Evolutionary conservation across 2,113 vertebrate genomes (phyloP).

Genomic region (Poeciliopsis occidentalis): DNA sequence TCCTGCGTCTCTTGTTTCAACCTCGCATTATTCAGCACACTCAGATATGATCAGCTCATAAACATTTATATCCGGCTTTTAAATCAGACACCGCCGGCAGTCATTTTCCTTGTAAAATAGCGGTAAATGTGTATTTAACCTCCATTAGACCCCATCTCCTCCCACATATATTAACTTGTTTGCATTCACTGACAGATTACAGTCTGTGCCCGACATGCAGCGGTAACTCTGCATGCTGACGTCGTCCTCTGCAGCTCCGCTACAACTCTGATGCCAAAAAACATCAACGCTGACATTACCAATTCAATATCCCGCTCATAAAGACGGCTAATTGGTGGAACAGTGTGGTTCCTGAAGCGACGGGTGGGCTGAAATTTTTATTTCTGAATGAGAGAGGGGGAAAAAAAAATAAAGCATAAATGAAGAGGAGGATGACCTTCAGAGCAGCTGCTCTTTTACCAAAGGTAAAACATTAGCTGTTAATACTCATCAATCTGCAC

Average conservation of each 20-base stretch:
- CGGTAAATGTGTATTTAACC: slow-evolving; percentile 13
- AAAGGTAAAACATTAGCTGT: background rate
- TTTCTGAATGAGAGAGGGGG: background rate
- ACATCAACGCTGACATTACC: slow-evolving; percentile 14
- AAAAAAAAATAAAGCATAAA: background rate
- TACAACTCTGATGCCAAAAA: background rate
- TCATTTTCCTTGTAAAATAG: slow-evolving; percentile 6
- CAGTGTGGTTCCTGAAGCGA: background rate
- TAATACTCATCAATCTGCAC: background rate
- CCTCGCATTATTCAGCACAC: background rate
- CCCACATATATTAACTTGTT: slow-evolving; percentile 1
- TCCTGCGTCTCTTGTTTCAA: background rate
- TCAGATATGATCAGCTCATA: slow-evolving; percentile 23
- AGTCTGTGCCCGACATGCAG: background rate
- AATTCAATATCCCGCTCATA: slow-evolving; percentile 23
- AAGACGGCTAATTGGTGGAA: slow-evolving; percentile 11
- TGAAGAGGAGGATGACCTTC: slow-evolving; percentile 17
- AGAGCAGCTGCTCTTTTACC: background rate
- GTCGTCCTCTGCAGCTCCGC: slow-evolving; percentile 9
- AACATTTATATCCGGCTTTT: slow-evolving; percentile 25
- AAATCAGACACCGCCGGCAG: background rate
- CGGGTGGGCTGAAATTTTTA: background rate
- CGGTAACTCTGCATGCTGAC: background rate
- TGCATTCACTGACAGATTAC: background rate
- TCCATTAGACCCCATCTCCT: slow-evolving; percentile 2